These are phyloP conservation scores for Clusia tigrina DNA, from an alignment of 2,888 invertebrate genomes.

Conservation along the genomic window DNA sequence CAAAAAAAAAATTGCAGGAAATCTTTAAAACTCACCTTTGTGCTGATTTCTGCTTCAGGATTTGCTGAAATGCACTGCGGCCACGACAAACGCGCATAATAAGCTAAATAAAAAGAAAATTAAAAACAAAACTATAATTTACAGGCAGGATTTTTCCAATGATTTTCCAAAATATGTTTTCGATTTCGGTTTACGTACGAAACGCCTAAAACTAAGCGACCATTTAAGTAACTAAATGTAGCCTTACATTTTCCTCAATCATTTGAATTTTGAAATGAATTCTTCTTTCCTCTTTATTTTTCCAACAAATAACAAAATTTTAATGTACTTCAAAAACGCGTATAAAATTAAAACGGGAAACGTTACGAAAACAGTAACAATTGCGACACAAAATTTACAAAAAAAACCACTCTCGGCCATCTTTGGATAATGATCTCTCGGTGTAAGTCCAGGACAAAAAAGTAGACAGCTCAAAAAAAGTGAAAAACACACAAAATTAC, in stretches of 20 bases:
- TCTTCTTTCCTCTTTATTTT: conserved; percentile 7
- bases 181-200: not conserved
- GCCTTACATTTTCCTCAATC: no score
- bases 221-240: no score
- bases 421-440: conserved; percentile 64
- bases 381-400: conserved; percentile 43
- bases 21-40: conserved; percentile 25
- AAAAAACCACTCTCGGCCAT: conserved; percentile 61
- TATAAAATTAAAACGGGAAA: conserved; percentile 31
- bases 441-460: conserved; percentile 62
- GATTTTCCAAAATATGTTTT: conserved; percentile 24
- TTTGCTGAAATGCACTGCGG: not conserved
- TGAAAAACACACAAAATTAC: conserved; percentile 40
- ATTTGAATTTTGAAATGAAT: not conserved
- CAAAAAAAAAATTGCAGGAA: conserved; percentile 16
- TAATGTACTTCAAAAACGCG: conserved; percentile 41
- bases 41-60: not conserved
- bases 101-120: conserved; percentile 31
- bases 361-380: conserved; percentile 38
- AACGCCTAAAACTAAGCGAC: no score
- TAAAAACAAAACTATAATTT: conserved; percentile 53
- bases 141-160: conserved; percentile 60
- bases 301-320: conserved; percentile 37
- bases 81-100: conserved; percentile 21
- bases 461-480: conserved; percentile 43